Evolutionary conservation across 2,888 invertebrate species (phyloP).

Genomic region (Drosophila neoperkinsi): DNA sequence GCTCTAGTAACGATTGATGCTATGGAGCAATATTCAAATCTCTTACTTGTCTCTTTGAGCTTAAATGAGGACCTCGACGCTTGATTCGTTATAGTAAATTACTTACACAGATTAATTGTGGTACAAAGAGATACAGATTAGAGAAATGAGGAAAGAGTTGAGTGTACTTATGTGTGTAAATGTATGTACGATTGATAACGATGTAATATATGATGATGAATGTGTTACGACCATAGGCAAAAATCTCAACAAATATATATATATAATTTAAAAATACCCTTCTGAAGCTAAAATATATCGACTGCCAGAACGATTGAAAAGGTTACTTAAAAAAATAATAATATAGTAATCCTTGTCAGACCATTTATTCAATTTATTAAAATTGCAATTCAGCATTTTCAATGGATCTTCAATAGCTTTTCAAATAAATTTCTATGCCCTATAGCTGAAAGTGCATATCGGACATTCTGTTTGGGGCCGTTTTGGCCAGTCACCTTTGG

Average conservation of each 20-base stretch:
- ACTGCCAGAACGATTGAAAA: background rate
- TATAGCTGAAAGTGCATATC: slow-evolving; percentile 10
- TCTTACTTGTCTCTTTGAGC: slow-evolving; percentile 64
- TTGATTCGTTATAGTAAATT: slow-evolving; percentile 77
- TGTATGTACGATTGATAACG: slow-evolving; percentile 9
- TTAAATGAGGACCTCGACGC: slow-evolving; percentile 80
- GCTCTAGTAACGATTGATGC: slow-evolving; percentile 17
- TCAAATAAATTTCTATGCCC: slow-evolving; percentile 15
- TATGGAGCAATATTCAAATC: slow-evolving; percentile 22
- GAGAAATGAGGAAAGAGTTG: slow-evolving; percentile 39
- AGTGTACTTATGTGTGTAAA: slow-evolving; percentile 13
- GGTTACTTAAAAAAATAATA: background rate
- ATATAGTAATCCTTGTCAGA: background rate
- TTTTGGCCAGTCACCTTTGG: slow-evolving; percentile 51
- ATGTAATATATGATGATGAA: background rate
- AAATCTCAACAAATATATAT: background rate
- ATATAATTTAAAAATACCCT: background rate
- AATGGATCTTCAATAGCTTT: slow-evolving; percentile 22
- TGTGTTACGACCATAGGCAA: background rate
- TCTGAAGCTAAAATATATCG: background rate
- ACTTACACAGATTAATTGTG: slow-evolving; percentile 67
- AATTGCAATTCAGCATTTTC: slow-evolving; percentile 50
- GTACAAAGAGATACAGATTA: slow-evolving; percentile 48
- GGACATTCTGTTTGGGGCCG: background rate
- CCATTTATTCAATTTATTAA: background rate